A percentile compares a stretch with the other conserved stretches of the same genome.
These are phyloP conservation scores for Ciconia nigra DNA, from an alignment of 2,797 vertebrate species.

Conservation along the genomic window DNA sequence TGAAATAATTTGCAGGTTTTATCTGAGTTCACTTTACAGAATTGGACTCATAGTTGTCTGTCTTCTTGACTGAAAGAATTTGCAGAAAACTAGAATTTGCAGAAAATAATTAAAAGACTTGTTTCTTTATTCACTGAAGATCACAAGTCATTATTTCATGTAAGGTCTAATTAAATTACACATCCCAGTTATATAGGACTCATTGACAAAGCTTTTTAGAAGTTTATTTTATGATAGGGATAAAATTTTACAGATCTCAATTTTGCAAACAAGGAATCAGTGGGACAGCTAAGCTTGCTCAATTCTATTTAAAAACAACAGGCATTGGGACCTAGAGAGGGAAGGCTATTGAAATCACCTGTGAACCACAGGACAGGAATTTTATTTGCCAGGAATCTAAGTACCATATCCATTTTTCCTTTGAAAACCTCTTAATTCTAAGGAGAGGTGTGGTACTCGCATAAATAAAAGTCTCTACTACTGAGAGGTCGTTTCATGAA, in stretches of 20 bases:
- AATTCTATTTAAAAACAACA: not conserved
- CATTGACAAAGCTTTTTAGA: not conserved
- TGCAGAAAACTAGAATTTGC: not conserved
- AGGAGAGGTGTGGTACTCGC: not conserved
- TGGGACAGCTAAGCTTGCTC: not conserved
- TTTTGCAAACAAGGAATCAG: not conserved
- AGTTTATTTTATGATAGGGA: not conserved
- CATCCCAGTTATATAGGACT: not conserved
- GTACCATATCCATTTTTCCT: not conserved
- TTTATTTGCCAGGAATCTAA: not conserved
- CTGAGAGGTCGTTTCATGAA: not conserved
- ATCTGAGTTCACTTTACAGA: not conserved
- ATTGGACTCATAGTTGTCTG: not conserved
- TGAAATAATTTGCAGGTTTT: not conserved
- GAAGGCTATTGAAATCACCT: not conserved
- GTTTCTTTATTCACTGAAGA: not conserved
- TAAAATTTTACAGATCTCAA: not conserved
- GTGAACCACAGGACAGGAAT: not conserved
- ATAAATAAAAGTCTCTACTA: not conserved
- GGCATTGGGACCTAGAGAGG: not conserved
- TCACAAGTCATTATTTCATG: not conserved
- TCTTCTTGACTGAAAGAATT: not conserved
- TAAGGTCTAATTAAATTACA: not conserved
- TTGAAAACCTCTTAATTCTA: not conserved
- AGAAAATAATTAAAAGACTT: not conserved